These are phyloP conservation scores for Xanthorhoe spadicearia DNA, from an alignment of 2,888 invertebrate genomes.

Conservation along the genomic window DNA sequence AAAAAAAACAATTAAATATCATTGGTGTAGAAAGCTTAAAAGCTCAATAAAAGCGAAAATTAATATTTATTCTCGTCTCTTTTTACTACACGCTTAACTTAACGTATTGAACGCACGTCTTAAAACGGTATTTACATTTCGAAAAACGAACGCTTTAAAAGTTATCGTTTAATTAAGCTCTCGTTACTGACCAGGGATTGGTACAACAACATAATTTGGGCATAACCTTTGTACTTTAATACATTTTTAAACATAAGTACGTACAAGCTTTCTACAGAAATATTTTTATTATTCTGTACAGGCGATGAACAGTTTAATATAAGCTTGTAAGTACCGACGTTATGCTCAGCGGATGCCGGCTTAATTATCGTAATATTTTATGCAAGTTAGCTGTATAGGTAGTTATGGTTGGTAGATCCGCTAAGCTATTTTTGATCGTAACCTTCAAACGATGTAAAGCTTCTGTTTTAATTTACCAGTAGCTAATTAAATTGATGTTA, in stretches of 20 bases:
- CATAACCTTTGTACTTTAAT: conserved; percentile 11
- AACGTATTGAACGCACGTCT: neutral
- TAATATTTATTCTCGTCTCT: too few species aligned
- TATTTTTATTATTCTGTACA: conserved; percentile 6
- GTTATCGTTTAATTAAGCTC: conserved; percentile 22
- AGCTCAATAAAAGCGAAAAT: too few species aligned
- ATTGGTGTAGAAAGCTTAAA: too few species aligned
- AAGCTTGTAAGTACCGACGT: neutral
- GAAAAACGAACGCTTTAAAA: conserved; percentile 1
- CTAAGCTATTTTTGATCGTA: neutral
- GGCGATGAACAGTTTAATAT: neutral
- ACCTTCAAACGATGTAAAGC: too few species aligned
- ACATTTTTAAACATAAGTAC: neutral
- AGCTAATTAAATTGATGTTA: too few species aligned
- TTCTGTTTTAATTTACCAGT: too few species aligned
- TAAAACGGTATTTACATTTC: neutral
- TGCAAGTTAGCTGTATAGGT: neutral
- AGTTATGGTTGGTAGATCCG: neutral
- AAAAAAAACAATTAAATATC: too few species aligned
- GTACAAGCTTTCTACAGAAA: conserved; percentile 9
- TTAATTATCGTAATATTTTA: conserved; percentile 1
- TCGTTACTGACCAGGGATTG: conserved; percentile 9
- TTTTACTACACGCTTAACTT: too few species aligned
- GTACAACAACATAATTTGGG: conserved; percentile 16
- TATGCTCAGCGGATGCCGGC: neutral